Base-by-base conservation (phyloP, 2,888 invertebrate genomes). In the Tanypteryx hageni region DNA sequence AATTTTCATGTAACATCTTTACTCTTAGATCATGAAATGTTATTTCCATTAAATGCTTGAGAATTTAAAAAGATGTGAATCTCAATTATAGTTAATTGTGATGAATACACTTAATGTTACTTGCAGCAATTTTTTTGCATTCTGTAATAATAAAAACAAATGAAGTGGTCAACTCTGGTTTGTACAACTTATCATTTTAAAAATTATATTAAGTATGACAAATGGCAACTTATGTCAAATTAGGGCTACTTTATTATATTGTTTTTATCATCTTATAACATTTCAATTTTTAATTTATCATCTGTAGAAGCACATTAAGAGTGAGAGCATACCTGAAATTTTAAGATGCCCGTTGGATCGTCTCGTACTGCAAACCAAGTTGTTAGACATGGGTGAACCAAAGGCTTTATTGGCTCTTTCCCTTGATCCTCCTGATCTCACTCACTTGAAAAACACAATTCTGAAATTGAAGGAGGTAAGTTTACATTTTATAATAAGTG, bases 361-460 rank as follows among this genome's bases (percentile, higher is more conserved):
- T 83, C 95, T 98, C 83, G 97, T 99, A 18, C 95, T 99, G 0
- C 96, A 97, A 92, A 96, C 98, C 0, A 99, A 99, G 95, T 95
- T 97, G 94, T 95, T 99, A 91, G 96, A 98, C 86, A 97, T 99
- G 96, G 98, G 98, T 27, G 96, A 96, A 93, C 97, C 98, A 0
- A 98, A 98, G 61, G 97, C 97, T 59, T 96, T 99, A 58, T 95
- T 99, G 0, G 98, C 98, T 0, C 95, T 98, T 59, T 98, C 99
- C 0, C 96, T 99, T 95, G 97, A 98, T 94, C 98, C 99, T 22
- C 99, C 99, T 0, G 97, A 98, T 94, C 95, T 98, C 68, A 96
- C 96, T 44, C 98, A 98, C 94, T 97, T 99, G 93, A 96, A 97
- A 93, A 96, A 97, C 92, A 98, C 99, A 0, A 96, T 99, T 93